phyloP scores from a whole-genome alignment of 2,113 vertebrate species.

The Gasterosteus nipponicus region DNA sequence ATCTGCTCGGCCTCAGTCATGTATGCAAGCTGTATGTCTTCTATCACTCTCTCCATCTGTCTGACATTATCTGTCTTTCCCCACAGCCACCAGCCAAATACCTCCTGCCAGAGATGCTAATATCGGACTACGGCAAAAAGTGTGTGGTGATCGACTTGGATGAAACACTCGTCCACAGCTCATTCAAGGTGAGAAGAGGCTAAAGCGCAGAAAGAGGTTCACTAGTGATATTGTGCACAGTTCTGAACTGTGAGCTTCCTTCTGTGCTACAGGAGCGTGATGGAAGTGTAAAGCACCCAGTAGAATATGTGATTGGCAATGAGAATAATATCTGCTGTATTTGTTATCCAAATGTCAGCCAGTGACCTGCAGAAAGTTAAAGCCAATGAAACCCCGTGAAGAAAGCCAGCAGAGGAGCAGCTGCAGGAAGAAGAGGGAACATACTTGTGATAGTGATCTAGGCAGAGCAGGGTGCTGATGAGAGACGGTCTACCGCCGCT shows the following conservation, averaged over 20 bases:
- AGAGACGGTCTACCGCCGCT: background rate
- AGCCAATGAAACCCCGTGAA: conserved; percentile 27
- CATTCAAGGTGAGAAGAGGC: conserved; percentile 91
- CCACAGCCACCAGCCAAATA: conserved; percentile 93
- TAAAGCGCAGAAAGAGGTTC: background rate
- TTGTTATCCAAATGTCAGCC: background rate
- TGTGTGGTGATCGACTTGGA: conserved; percentile 99
- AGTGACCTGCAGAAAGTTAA: conserved; percentile 13
- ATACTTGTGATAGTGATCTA: background rate
- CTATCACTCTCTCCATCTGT: background rate
- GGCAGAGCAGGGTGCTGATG: background rate
- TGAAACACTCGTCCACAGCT: conserved; percentile 98
- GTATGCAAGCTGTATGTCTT: conserved; percentile 2
- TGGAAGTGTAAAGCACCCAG: background rate
- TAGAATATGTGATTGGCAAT: background rate
- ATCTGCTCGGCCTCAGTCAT: conserved; percentile 31
- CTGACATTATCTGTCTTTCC: conserved; percentile 39
- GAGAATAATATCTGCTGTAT: background rate
- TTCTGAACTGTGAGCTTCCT: background rate
- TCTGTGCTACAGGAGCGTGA: background rate
- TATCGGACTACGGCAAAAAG: conserved; percentile 96
- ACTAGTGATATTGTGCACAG: background rate
- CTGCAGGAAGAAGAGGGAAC: background rate
- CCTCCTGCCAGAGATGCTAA: conserved; percentile 96
- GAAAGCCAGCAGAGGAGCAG: conserved; percentile 31